A percentile compares a stretch with the other conserved stretches of the same genome.
phyloP scores from a whole-genome alignment of 2,888 invertebrate genomes.

The Aquatica leii region DNA sequence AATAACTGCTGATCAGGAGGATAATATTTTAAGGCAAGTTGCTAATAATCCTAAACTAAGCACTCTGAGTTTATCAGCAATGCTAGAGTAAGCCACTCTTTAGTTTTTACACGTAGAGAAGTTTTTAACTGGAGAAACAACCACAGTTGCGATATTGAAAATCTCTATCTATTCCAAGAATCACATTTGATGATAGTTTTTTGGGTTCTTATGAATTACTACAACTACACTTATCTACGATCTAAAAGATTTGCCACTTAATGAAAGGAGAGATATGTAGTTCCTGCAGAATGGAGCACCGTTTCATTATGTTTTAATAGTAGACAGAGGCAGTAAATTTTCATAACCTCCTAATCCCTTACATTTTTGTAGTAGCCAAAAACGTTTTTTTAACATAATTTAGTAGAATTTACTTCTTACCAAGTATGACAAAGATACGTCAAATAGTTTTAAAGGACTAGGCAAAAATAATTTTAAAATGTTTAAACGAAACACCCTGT shows the following conservation, averaged over 20 bases:
- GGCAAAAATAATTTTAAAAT: no score
- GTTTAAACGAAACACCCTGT: no score
- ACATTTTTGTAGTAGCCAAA: no score
- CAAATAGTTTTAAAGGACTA: no score
- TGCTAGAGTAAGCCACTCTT: not conserved
- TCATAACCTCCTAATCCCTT: no score
- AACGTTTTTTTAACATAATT: no score
- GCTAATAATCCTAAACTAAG: slow-evolving; percentile 9
- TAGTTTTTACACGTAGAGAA: not conserved
- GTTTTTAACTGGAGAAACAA: slow-evolving; percentile 11
- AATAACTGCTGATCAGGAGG: slow-evolving; percentile 8
- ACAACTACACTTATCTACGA: not conserved
- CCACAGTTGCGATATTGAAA: slow-evolving; percentile 1
- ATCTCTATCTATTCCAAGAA: not conserved
- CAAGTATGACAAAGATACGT: no score
- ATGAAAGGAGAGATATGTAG: not conserved
- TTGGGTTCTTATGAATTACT: not conserved
- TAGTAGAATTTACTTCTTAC: no score
- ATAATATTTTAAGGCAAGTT: slow-evolving; percentile 5
- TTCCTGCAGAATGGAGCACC: slow-evolving; percentile 4
- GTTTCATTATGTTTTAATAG: not conserved
- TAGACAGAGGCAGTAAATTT: no score
- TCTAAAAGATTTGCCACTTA: not conserved
- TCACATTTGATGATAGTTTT: not conserved
- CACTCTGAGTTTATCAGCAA: slow-evolving; percentile 2